phyloP scores from a whole-genome alignment of 2,797 vertebrate species.

The Florisuga fusca region DNA sequence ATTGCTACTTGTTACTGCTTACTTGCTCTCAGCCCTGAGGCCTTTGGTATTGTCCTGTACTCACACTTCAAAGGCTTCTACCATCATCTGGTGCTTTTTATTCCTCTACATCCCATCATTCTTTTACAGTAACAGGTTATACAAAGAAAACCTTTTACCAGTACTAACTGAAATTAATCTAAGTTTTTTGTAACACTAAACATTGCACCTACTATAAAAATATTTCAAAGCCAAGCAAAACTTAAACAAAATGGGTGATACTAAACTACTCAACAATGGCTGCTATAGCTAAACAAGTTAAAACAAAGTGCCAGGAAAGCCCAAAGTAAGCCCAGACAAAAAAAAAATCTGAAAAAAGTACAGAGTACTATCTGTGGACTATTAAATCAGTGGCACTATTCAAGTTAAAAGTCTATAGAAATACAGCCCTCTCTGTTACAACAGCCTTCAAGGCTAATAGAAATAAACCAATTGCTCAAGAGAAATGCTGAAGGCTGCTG shows the following conservation, averaged over 20 bases:
- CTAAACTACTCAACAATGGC: background rate
- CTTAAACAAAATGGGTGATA: background rate
- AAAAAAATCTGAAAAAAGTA: background rate
- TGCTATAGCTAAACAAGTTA: background rate
- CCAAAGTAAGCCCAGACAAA: background rate
- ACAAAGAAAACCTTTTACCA: background rate
- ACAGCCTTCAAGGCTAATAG: background rate
- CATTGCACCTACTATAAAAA: background rate
- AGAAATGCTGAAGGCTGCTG: background rate
- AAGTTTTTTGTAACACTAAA: background rate
- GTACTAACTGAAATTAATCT: background rate
- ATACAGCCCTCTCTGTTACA: background rate
- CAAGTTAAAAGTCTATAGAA: background rate
- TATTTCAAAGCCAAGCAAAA: background rate
- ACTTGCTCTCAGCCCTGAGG: background rate
- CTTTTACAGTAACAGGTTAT: background rate
- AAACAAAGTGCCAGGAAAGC: background rate
- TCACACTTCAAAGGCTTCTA: background rate
- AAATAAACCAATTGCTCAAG: background rate
- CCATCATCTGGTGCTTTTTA: background rate
- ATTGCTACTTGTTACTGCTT: accelerated
- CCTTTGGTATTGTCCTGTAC: background rate
- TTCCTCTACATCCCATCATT: background rate
- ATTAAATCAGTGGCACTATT: background rate
- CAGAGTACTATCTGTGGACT: background rate